phyloP scores from a whole-genome alignment of 2,797 vertebrate species.

The Coregonus sp. region DNA sequence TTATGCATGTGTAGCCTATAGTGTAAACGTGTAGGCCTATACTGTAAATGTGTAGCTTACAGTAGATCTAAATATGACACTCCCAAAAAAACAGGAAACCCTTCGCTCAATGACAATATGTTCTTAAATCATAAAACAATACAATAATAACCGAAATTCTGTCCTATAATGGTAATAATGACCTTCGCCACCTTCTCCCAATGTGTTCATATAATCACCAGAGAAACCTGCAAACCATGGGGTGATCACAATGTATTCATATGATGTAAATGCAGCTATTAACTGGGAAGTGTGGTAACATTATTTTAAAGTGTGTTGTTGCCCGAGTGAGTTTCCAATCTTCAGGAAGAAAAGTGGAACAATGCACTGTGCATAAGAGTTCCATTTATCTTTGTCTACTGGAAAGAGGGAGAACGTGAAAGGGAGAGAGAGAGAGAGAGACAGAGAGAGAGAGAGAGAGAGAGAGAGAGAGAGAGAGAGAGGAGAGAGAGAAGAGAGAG shows the following conservation, averaged over 20 bases:
- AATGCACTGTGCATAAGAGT: slow-evolving; percentile 62
- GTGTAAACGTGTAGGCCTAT: too few species aligned
- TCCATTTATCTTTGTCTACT: slow-evolving; percentile 78
- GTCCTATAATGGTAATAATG: background rate
- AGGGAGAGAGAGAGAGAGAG: slow-evolving; percentile 1
- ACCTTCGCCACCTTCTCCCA: background rate
- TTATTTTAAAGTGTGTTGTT: slow-evolving; percentile 73
- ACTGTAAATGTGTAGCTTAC: too few species aligned
- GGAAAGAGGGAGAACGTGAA: slow-evolving; percentile 43
- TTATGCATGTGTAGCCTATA: too few species aligned
- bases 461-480: background rate
- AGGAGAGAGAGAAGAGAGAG: too few species aligned
- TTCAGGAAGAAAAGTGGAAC: slow-evolving; percentile 69
- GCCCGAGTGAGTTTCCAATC: slow-evolving; percentile 77
- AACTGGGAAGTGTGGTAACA: slow-evolving; percentile 65
- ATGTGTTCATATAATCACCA: slow-evolving; percentile 29
- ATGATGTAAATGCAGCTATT: slow-evolving; percentile 73
- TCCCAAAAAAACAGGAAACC: background rate
- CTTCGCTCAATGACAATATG: background rate
- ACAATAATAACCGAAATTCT: background rate
- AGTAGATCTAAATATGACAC: background rate
- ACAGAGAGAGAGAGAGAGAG: background rate
- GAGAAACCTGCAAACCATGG: slow-evolving; percentile 33
- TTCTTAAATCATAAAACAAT: slow-evolving; percentile 1
- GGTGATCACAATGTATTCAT: slow-evolving; percentile 52